Percentiles rank a stretch among this genome's conserved stretches.
Evolutionary conservation across 2,797 vertebrate genomes (phyloP).

Genomic region (Crenuchus spilurus): DNA sequence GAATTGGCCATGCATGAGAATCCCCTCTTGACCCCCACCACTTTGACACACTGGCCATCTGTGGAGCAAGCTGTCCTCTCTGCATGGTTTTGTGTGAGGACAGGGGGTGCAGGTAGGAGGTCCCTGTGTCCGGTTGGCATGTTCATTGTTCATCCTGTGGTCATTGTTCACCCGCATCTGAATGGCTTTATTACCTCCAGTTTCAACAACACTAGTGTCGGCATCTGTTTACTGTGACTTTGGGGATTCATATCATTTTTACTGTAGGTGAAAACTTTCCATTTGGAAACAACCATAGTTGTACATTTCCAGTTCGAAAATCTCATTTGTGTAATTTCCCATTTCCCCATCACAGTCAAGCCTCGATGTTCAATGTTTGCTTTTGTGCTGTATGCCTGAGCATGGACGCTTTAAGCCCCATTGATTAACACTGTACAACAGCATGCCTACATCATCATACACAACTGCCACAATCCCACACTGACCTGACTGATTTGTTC

Average conservation of each 20-base stretch:
- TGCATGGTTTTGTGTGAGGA: conserved; percentile 15
- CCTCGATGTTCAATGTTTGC: not conserved
- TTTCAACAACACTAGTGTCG: conserved; percentile 1
- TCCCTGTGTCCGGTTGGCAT: conserved; percentile 17
- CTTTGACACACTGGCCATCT: conserved; percentile 55
- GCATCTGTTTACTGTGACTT: conserved; percentile 22
- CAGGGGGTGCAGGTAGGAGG: conserved; percentile 34
- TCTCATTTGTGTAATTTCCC: not conserved
- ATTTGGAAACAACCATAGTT: not conserved
- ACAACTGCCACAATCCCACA: no score
- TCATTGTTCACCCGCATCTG: not conserved
- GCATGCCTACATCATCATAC: no score
- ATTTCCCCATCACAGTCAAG: not conserved
- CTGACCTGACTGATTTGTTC: no score
- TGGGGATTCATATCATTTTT: not conserved
- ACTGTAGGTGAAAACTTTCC: not conserved
- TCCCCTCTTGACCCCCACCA: conserved; percentile 27
- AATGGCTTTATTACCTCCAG: conserved; percentile 30
- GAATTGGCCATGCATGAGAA: conserved; percentile 44
- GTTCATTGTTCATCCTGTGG: no score
- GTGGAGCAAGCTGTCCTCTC: conserved; percentile 60
- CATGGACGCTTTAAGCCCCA: no score
- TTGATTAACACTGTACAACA: no score
- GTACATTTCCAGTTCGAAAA: not conserved
- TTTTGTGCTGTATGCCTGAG: not conserved